Percentiles rank a stretch among this genome's conserved stretches.
Conservation (phyloP, 30 jellyfish, hydroid and myxozoan genomes). For the Rhopilema esculentum region DNA sequence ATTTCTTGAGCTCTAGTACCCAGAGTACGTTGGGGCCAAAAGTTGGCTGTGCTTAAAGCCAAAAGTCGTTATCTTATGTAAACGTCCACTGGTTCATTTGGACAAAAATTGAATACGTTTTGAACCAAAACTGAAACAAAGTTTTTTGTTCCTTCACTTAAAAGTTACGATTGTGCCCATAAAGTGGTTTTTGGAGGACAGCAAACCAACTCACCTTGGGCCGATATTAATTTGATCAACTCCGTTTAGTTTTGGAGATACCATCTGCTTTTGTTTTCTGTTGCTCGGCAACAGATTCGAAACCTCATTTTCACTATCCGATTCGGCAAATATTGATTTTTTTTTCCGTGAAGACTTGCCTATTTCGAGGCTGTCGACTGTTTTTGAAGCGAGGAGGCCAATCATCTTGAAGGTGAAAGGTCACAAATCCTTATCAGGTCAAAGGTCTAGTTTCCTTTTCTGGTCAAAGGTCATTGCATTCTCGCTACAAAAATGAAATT, state of each 20-base stretch:
- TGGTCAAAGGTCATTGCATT: neutral
- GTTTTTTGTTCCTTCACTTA: no score
- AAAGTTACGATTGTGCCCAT: no score
- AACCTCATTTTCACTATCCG: constrained; percentile 32
- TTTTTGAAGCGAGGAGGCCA: constrained; percentile 29
- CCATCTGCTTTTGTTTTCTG: neutral
- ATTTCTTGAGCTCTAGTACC: no score
- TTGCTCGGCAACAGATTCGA: constrained; percentile 39
- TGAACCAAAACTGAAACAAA: no score
- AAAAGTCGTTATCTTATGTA: no score
- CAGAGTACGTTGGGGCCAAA: no score
- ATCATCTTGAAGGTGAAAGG: constrained; percentile 9
- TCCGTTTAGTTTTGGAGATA: neutral
- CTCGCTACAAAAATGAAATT: neutral
- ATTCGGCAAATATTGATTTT: neutral
- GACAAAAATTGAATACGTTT: no score
- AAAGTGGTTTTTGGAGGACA: no score
- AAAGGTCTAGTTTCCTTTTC: neutral
- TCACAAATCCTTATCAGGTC: neutral
- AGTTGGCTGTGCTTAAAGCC: no score
- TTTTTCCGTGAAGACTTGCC: neutral
- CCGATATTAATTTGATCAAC: neutral
- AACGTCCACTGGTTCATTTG: no score
- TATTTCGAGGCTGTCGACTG: constrained; percentile 16
- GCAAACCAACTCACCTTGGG: neutral